phyloP scores from a whole-genome alignment of 1,140 invertebrate genomes.

The Augochlora pura region DNA sequence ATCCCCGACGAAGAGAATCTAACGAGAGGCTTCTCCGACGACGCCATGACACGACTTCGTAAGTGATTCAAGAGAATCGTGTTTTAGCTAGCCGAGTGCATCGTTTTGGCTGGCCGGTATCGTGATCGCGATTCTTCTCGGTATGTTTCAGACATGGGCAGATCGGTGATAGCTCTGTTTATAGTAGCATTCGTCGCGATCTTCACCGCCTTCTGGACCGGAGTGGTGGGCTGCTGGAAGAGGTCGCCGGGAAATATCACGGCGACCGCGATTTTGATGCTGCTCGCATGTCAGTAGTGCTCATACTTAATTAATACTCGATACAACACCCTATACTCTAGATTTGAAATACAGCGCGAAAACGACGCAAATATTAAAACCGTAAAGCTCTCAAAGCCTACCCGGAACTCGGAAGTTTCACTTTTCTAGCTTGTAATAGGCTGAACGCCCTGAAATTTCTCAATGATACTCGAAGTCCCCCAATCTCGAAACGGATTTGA shows the following conservation, averaged over 20 bases:
- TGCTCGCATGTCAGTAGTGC: constrained; percentile 90
- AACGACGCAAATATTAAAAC: too few relatives aligned
- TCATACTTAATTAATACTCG: constrained; percentile 14
- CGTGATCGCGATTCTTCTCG: neutral
- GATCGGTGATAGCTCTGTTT: constrained; percentile 94
- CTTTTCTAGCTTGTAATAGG: too few relatives aligned
- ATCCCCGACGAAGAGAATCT: constrained; percentile 92
- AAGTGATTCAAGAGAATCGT: constrained; percentile 80
- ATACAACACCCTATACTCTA: neutral
- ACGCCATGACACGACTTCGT: constrained; percentile 92
- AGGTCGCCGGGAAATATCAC: constrained; percentile 95
- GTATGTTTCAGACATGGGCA: constrained; percentile 88
- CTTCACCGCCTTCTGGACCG: constrained; percentile 96
- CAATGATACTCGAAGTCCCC: neutral
- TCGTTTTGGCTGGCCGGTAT: neutral
- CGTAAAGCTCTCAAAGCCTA: too few relatives aligned
- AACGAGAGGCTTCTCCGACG: constrained; percentile 89
- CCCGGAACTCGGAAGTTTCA: too few relatives aligned
- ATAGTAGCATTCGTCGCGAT: constrained; percentile 93
- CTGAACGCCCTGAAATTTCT: too few relatives aligned
- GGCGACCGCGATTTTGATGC: constrained; percentile 94
- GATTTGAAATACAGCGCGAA: too few relatives aligned
- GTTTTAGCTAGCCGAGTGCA: neutral
- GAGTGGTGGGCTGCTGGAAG: constrained; percentile 95
- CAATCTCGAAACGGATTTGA: neutral